These are phyloP conservation scores for Mechanitis messenoides DNA, from an alignment of 2,888 invertebrate genomes.

Conservation along the genomic window DNA sequence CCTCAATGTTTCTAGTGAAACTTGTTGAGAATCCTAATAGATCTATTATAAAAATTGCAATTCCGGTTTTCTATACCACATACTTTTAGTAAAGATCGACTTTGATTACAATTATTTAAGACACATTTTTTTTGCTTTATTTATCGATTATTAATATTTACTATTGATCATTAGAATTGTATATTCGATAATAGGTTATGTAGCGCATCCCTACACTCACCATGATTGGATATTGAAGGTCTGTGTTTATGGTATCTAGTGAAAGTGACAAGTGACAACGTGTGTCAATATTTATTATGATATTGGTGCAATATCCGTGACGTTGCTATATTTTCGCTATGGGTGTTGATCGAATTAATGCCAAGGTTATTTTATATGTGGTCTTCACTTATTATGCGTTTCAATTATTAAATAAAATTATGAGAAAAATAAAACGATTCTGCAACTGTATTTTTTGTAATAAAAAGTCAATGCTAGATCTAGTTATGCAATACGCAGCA, in stretches of 20 bases:
- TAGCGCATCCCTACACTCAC: conserved; percentile 12
- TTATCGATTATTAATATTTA: neutral
- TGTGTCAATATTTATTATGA: conserved; percentile 42
- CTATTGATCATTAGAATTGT: neutral
- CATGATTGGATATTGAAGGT: conserved; percentile 18
- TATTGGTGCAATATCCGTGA: conserved; percentile 56
- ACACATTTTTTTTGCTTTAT: neutral
- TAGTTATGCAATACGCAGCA: conserved; percentile 16
- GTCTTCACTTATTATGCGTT: neutral
- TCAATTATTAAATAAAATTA: neutral
- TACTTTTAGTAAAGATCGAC: neutral
- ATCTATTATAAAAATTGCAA: conserved; percentile 8
- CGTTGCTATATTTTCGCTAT: conserved; percentile 19
- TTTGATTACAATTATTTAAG: neutral
- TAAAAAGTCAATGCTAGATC: conserved; percentile 12
- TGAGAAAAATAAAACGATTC: conserved; percentile 10
- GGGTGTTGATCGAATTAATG: neutral
- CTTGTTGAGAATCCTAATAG: conserved; percentile 17
- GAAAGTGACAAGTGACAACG: conserved; percentile 34
- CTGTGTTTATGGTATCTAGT: conserved; percentile 35
- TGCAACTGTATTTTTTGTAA: conserved; percentile 6
- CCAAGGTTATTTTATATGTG: neutral
- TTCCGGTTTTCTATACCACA: neutral
- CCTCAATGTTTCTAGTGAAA: conserved; percentile 18
- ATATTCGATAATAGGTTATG: conserved; percentile 4